These are phyloP conservation scores for Cynoglossus semilaevis DNA, from an alignment of 2,113 vertebrate genomes.

Conservation along the genomic window DNA sequence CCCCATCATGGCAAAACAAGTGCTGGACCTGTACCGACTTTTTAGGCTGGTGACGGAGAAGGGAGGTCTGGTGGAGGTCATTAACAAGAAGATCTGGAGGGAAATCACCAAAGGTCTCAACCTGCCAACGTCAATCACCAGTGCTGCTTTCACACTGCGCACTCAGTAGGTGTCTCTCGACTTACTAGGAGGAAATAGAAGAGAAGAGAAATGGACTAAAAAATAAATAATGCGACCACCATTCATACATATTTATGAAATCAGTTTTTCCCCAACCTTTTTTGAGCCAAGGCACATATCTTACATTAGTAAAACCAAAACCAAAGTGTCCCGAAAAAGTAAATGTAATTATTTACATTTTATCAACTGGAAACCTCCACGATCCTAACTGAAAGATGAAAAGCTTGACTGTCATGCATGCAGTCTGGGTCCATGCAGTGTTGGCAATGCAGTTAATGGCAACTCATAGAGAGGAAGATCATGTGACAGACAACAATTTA, in stretches of 20 bases:
- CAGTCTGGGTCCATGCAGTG: too few relatives aligned
- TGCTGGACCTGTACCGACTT: conserved; percentile 92
- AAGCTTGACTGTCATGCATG: too few relatives aligned
- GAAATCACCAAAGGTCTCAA: conserved; percentile 98
- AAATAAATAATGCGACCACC: too few relatives aligned
- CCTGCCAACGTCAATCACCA: conserved; percentile 97
- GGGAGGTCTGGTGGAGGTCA: conserved; percentile 95
- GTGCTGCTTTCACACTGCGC: conserved; percentile 94
- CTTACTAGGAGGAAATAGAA: too few relatives aligned
- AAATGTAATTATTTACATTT: not conserved
- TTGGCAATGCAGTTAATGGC: too few relatives aligned
- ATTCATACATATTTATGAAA: not conserved
- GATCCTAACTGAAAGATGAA: too few relatives aligned
- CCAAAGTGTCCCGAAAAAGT: not conserved
- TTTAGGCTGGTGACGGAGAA: conserved; percentile 97
- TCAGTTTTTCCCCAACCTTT: too few relatives aligned
- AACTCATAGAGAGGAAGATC: too few relatives aligned
- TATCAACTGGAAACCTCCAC: too few relatives aligned
- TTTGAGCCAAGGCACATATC: not conserved
- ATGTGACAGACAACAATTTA: too few relatives aligned
- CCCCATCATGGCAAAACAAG: conserved; percentile 98
- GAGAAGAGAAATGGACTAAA: too few relatives aligned
- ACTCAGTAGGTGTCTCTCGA: conserved; percentile 83
- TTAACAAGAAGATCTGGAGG: conserved; percentile 98
- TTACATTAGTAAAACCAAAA: not conserved